Evolutionary conservation across 30 jellyfish, hydroid and myxozoan genomes (phyloP), one percentile per base, ranked within the genome.

Genomic region (Turritopsis rubra): DNA sequence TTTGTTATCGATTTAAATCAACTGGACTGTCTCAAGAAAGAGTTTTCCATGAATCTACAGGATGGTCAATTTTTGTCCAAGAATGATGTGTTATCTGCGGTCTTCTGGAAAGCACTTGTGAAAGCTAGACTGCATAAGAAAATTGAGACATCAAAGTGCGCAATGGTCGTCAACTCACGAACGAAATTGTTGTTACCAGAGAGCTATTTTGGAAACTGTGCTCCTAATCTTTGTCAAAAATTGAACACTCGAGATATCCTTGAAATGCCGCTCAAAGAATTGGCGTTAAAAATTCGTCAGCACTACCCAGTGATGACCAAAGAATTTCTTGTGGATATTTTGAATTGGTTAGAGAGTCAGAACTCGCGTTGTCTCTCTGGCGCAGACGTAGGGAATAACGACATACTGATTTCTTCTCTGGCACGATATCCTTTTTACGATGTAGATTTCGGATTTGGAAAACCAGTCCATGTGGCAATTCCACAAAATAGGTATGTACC

Each of bases 401-500:
- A 68, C 30, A 23, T 68, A 27, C 19, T 68, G 21, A 9, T 68
- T 68, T 68, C 77, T 23, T 68, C 77, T 68, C 21, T 68, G 28
- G 77, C 77, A 9, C 77, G 30, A 19, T 27, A 68, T 27, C 77
- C 77, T 68, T n/a, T 68, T 17, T 68, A 68, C 21, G 77, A 68
- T 7, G 28, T 23, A 8, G 77, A 68, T 68, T 68, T 68, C 19
- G 77, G 77, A 68, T 27, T 68, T 23, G 77, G 77, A 0, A 68
- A 68, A 68, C 31, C 77, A 68, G 31, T n/a, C 19, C 77, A n/a
- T 68, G 30, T 68, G 16, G 31, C 9, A 7, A 17, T 22, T 7
- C 16, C 16, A 19, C 31, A 27, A 68, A 22, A 22, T 0, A 21
- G 22, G 22, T n/a, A 7, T 23, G 16, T 68, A 1, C 77, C 77